phyloP scores from a whole-genome alignment of 2,888 invertebrate species.

The Dione vanillae region DNA sequence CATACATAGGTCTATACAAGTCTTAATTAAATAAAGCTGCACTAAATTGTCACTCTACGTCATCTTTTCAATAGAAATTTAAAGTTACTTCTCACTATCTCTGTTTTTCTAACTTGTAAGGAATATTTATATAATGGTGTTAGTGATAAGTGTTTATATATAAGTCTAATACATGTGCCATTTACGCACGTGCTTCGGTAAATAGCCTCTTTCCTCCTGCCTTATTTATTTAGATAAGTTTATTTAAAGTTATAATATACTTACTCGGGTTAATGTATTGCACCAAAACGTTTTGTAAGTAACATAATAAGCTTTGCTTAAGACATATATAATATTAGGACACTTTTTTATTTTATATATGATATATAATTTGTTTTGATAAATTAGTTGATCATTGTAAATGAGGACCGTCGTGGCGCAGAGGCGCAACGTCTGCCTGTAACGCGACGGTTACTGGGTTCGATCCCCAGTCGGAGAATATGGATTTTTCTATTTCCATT shows the following conservation, averaged over 20 bases:
- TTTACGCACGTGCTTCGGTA: constrained; percentile 74
- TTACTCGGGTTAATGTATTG: constrained; percentile 16
- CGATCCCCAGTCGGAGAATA: too few relatives aligned
- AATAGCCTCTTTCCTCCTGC: constrained; percentile 60
- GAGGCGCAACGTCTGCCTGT: too few relatives aligned
- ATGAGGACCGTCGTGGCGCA: too few relatives aligned
- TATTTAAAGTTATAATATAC: constrained; percentile 11
- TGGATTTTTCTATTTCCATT: too few relatives aligned
- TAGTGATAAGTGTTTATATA: constrained; percentile 51
- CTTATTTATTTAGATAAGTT: constrained; percentile 70
- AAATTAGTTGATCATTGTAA: too few relatives aligned
- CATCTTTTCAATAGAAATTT: neutral
- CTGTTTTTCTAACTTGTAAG: neutral
- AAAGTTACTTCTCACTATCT: neutral
- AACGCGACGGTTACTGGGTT: too few relatives aligned
- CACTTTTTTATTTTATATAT: neutral
- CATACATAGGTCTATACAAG: too few relatives aligned
- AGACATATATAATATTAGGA: too few relatives aligned
- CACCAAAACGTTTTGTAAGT: constrained; percentile 27
- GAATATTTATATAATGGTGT: constrained; percentile 26
- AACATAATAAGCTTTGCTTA: neutral
- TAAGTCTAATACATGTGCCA: constrained; percentile 80
- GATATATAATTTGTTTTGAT: too few relatives aligned
- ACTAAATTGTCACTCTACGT: neutral
- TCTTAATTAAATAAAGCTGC: neutral